A percentile compares a stretch with the other conserved stretches of the same genome.
These are phyloP conservation scores for Drosophila santomea DNA, from an alignment of 1,140 invertebrate genomes.

Conservation along the genomic window DNA sequence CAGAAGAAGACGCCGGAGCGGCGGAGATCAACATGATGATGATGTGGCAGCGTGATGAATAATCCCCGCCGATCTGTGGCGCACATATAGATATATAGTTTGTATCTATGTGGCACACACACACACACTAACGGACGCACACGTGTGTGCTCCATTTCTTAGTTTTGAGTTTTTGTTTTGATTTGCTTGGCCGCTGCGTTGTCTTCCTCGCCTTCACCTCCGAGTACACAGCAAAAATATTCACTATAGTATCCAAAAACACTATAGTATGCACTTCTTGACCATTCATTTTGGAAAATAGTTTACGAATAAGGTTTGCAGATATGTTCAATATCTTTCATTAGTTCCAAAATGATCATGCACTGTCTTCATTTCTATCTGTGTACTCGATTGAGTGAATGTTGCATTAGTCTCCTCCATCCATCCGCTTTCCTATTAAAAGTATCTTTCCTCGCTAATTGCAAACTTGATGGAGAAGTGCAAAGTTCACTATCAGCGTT, in stretches of 20 bases:
- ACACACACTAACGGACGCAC: constrained; percentile 10
- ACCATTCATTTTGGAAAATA: too few relatives aligned
- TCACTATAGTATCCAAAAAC: neutral
- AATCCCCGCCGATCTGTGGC: constrained; percentile 57
- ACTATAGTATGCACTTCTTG: too few relatives aligned
- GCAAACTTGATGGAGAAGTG: constrained; percentile 40
- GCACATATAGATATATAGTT: constrained; percentile 25
- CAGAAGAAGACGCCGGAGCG: constrained; percentile 16
- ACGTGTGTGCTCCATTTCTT: constrained; percentile 68
- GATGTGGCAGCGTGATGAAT: constrained; percentile 65
- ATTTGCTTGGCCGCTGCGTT: constrained; percentile 63
- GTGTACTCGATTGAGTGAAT: constrained; percentile 4
- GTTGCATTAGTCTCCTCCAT: constrained; percentile 11
- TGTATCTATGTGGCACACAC: constrained; percentile 22
- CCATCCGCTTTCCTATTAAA: constrained; percentile 2
- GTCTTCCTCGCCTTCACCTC: constrained; percentile 17
- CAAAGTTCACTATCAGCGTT: constrained; percentile 54
- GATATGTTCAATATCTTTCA: too few relatives aligned
- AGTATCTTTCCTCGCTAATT: constrained; percentile 32
- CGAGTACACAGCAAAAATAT: constrained; percentile 8
- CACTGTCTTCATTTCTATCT: neutral
- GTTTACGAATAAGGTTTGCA: too few relatives aligned
- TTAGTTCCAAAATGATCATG: too few relatives aligned
- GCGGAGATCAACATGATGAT: constrained; percentile 63
- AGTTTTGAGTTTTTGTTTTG: constrained; percentile 79